A percentile compares a stretch with the other conserved stretches of the same genome.
phyloP scores from a whole-genome alignment of 2,797 vertebrate species.

The Acridotheres tristis region DNA sequence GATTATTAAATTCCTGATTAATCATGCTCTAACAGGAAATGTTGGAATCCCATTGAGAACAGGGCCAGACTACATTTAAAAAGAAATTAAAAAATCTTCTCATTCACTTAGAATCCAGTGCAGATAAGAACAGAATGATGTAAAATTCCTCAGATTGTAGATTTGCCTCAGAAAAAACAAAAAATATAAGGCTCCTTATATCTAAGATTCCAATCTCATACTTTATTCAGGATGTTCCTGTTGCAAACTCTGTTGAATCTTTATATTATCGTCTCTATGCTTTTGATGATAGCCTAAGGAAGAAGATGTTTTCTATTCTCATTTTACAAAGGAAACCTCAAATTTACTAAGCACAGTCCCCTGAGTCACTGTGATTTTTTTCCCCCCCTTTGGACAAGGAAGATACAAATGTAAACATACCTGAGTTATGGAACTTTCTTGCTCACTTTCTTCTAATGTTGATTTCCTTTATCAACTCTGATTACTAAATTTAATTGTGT shows the following conservation, averaged over 20 bases:
- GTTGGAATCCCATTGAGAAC: background rate
- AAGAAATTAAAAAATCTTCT: background rate
- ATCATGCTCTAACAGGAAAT: slow-evolving; percentile 5
- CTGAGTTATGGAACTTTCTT: background rate
- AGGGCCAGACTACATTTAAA: background rate
- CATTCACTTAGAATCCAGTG: background rate
- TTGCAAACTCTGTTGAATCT: slow-evolving; percentile 3
- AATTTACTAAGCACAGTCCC: background rate
- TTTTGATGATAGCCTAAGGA: background rate
- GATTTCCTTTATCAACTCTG: background rate
- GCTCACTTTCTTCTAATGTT: background rate
- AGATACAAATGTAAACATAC: background rate
- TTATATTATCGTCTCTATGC: background rate
- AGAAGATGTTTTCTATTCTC: background rate
- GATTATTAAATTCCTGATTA: slow-evolving; percentile 33
- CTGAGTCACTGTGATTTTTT: background rate
- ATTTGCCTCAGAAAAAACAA: background rate
- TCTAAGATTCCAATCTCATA: background rate
- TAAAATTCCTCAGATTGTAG: background rate
- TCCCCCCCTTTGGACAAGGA: rapidly evolving
- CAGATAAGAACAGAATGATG: background rate
- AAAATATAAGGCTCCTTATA: background rate
- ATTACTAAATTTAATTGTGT: background rate
- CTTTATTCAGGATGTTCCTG: background rate
- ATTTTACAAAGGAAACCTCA: background rate